A percentile compares a stretch with the other conserved stretches of the same genome.
Evolutionary conservation across 1,140 invertebrate genomes (phyloP).

Genomic region (Drosophila serrata): DNA sequence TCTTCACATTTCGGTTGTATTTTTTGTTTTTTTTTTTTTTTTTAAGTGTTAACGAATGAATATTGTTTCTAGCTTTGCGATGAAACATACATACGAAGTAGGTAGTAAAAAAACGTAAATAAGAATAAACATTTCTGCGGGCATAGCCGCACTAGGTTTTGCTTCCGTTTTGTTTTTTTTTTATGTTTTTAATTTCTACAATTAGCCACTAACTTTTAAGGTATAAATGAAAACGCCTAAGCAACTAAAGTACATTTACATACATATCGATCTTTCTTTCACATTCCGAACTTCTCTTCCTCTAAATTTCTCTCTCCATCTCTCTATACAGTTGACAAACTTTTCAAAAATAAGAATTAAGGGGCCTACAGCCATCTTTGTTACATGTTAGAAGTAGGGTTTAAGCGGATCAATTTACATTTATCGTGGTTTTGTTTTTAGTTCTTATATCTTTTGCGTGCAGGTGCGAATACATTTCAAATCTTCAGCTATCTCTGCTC

Average conservation of each 20-base stretch:
- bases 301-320: background rate
- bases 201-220: slow-evolving; percentile 60
- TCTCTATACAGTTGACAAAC: slow-evolving; percentile 44
- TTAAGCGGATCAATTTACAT: slow-evolving; percentile 47
- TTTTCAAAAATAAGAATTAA: slow-evolving; percentile 41
- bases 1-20: slow-evolving; percentile 63
- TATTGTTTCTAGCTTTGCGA: slow-evolving; percentile 54
- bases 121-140: slow-evolving; percentile 51
- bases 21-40: slow-evolving; percentile 28
- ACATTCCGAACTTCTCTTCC: background rate
- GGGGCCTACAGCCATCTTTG: slow-evolving; percentile 22
- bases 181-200: slow-evolving; percentile 55
- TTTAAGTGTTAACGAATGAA: slow-evolving; percentile 62
- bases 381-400: slow-evolving; percentile 8
- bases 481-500: slow-evolving; percentile 39
- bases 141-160: slow-evolving; percentile 35
- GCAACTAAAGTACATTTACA: slow-evolving; percentile 71
- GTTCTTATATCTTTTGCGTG: slow-evolving; percentile 28
- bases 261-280: slow-evolving; percentile 31
- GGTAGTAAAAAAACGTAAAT: slow-evolving; percentile 46
- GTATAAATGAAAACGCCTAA: slow-evolving; percentile 70
- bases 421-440: slow-evolving; percentile 19
- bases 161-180: slow-evolving; percentile 20
- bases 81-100: slow-evolving; percentile 38
- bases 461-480: slow-evolving; percentile 54